Base-by-base conservation (phyloP, 2,113 vertebrate species). In the Capreolus pygargus region DNA sequence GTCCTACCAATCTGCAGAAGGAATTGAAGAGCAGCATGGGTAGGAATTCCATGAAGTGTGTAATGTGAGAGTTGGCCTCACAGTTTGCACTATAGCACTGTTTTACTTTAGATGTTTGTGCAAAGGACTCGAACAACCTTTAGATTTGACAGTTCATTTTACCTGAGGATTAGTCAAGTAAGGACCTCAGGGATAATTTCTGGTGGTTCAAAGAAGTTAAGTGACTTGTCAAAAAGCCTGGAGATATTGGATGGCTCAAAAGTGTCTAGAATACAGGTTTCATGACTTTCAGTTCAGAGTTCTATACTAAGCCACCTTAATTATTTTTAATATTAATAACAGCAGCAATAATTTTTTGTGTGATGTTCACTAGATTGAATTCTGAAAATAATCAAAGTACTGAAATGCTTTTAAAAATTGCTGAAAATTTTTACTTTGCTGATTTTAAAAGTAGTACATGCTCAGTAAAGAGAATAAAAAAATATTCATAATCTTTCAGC, bases 121-220 rank as follows among this genome's bases (percentile, higher is more conserved):
- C 30, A 55, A 61, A 93, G 61, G 21, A 76, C 43, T 93, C 81
- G 43, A 96, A 47, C 43, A 93, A 5, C 11, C 52, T 88, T 97
- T 84, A 74, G 76, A 76, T 43, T 7, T 17, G 45, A 60, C 88
- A 60, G 70, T 76, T 96, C 67, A 70, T 95, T 91, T 85, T 74
- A 84, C 25, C 36, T 54, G 58, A 94, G 33, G 76, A 12, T 81
- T 27, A 19, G 5, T 81, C 1, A 5, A 45, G 12, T 81, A 85
- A 61, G 27, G 45, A 89, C 78, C 52, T 91, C 50, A 47, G 7
- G 95, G 52, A 84, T 87, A 61, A 88, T 88, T 97, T 91, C 86
- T 95, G 36, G 3, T 54, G 67, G 45, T 91, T 95, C 52, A 95
- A 2, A 97, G 87, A 89, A 36, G 64, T 88, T 97, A 74, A 93